A percentile compares a stretch with the other conserved stretches of the same genome.
Conservation (phyloP, 2,113 vertebrate genomes). For the human (Homo sapiens) region DNA sequence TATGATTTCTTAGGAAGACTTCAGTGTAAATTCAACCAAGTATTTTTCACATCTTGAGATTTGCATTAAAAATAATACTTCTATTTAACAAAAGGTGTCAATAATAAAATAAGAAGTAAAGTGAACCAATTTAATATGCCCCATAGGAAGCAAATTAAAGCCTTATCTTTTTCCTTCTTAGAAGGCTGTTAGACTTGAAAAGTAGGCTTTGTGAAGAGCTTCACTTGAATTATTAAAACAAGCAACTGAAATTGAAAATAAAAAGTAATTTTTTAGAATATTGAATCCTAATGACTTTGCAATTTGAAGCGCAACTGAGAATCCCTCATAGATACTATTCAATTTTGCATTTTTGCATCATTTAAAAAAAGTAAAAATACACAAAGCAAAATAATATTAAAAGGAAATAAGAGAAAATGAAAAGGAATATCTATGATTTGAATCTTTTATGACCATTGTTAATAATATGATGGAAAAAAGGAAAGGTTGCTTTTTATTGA, state of each 20-base stretch:
- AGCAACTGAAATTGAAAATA: conserved; percentile 21
- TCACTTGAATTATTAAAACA: conserved; percentile 11
- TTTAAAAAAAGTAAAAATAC: background rate
- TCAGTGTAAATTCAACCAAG: background rate
- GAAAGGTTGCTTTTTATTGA: background rate
- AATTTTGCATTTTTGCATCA: background rate
- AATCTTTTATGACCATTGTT: background rate
- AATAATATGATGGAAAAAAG: background rate
- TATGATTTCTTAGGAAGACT: background rate
- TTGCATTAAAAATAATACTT: conserved; percentile 33
- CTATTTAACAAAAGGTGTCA: conserved; percentile 15
- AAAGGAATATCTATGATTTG: background rate
- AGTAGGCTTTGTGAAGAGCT: background rate
- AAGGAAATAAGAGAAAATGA: background rate
- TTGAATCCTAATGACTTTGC: background rate
- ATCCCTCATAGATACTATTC: background rate
- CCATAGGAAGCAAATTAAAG: conserved; percentile 51
- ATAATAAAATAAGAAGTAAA: conserved; percentile 39
- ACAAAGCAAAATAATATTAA: background rate
- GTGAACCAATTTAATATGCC: conserved; percentile 24
- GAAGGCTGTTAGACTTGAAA: conserved; percentile 26
- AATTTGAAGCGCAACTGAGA: background rate
- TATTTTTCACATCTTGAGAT: background rate
- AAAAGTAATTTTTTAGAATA: background rate
- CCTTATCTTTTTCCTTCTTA: conserved; percentile 3